Percentiles rank a stretch among this genome's conserved stretches.
phyloP scores from a whole-genome alignment of 2,797 vertebrate species.

The Ciconia nigra region DNA sequence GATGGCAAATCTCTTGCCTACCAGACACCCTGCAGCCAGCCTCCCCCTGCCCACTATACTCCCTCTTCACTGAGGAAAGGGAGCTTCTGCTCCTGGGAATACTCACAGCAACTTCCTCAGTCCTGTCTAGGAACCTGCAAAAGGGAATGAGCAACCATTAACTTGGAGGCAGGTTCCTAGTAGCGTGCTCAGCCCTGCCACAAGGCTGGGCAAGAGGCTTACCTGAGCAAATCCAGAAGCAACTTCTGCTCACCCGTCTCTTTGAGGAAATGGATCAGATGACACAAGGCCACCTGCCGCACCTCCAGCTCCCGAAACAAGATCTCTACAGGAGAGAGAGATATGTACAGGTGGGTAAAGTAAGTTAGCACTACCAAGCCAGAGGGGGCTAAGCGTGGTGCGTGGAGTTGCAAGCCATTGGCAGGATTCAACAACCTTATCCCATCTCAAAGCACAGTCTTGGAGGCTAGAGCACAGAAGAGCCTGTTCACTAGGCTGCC shows the following conservation, averaged over 20 bases:
- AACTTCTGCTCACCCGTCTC: slow-evolving; percentile 86
- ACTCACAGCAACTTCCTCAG: slow-evolving; percentile 92
- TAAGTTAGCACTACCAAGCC: background rate
- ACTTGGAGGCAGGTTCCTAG: background rate
- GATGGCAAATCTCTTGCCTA: background rate
- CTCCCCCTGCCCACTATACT: background rate
- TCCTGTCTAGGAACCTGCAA: slow-evolving; percentile 85
- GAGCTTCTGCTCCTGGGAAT: background rate
- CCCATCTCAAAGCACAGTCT: background rate
- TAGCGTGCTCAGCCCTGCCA: background rate
- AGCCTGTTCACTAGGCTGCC: background rate
- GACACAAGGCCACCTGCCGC: slow-evolving; percentile 87
- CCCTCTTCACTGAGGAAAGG: background rate
- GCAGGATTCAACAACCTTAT: background rate
- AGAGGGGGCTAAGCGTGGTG: background rate
- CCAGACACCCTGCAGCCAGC: background rate
- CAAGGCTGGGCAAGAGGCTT: slow-evolving; percentile 1
- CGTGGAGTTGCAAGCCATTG: background rate
- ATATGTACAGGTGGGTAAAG: background rate
- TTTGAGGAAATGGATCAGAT: slow-evolving; percentile 90
- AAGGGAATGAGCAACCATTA: slow-evolving; percentile 11
- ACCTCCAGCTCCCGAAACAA: slow-evolving; percentile 88
- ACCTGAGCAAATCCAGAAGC: slow-evolving; percentile 87
- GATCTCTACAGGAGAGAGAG: slow-evolving; percentile 77
- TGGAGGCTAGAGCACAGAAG: background rate